These are phyloP conservation scores for Apamea monoglypha DNA, from an alignment of 2,888 invertebrate genomes.

Conservation along the genomic window DNA sequence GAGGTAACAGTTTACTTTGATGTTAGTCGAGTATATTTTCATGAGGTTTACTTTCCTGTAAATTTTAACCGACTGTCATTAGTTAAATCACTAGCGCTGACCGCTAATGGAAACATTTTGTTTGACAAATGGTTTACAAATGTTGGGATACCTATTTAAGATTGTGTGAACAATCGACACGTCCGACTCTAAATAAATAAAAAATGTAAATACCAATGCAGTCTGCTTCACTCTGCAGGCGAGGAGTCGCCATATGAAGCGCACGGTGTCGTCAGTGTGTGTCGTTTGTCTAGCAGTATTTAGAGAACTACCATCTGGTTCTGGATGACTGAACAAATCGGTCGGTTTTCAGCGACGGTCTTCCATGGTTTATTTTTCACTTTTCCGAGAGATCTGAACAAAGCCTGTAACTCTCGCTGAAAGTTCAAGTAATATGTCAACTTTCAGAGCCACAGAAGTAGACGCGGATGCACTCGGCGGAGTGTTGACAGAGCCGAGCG, in stretches of 20 bases:
- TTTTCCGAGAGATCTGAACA: background rate
- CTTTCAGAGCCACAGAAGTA: background rate
- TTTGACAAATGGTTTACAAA: background rate
- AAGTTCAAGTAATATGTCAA: background rate
- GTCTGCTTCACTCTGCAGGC: background rate
- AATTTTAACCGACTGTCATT: background rate
- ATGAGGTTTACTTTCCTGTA: background rate
- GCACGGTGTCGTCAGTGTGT: background rate
- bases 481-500: background rate
- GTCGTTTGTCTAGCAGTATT: background rate
- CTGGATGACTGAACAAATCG: background rate
- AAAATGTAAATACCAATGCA: background rate
- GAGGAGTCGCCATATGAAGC: background rate
- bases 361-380: background rate
- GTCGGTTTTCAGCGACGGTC: background rate
- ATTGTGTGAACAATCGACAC: background rate
- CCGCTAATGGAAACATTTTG: background rate
- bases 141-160: background rate
- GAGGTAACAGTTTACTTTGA: background rate
- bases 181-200: background rate
- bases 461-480: background rate
- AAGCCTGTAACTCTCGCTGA: background rate
- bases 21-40: background rate
- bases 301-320: background rate
- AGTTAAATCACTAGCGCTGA: background rate